Evolutionary conservation across 2,797 vertebrate species (phyloP).

Genomic region (Bradypodion ventrale): DNA sequence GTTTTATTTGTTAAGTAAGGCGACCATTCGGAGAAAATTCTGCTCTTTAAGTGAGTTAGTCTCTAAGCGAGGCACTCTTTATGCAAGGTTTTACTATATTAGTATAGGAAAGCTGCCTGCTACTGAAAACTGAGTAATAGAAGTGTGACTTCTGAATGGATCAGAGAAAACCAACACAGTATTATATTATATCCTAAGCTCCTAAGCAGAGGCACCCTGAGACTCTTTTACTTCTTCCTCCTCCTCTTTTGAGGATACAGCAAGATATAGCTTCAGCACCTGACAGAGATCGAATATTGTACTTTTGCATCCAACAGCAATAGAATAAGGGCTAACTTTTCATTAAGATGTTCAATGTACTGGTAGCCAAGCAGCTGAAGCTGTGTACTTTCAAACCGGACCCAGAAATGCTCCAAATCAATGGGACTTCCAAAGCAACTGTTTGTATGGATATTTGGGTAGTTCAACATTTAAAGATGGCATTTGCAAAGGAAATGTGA

Average conservation of each 20-base stretch:
- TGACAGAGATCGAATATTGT: no score
- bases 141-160: conserved; percentile 3
- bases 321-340: no score
- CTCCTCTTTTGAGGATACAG: not conserved
- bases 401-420: not conserved
- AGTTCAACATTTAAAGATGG: not conserved
- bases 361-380: not conserved
- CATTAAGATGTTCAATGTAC: no score
- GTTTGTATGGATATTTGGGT: no score
- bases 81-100: no score
- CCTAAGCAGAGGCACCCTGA: not conserved
- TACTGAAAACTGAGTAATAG: conserved; percentile 22
- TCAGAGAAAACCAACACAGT: not conserved
- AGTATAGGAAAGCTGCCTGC: not conserved
- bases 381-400: not conserved
- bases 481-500: not conserved
- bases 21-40: no score
- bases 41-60: no score
- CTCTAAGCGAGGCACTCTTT: no score
- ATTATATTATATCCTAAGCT: not conserved
- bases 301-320: no score
- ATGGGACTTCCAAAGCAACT: not conserved
- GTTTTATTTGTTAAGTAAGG: no score
- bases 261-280: not conserved
- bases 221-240: not conserved